Evolutionary conservation across 2,797 vertebrate species (phyloP), one percentile per base, ranked within the genome.

Genomic region (Diglossa cyanea): DNA sequence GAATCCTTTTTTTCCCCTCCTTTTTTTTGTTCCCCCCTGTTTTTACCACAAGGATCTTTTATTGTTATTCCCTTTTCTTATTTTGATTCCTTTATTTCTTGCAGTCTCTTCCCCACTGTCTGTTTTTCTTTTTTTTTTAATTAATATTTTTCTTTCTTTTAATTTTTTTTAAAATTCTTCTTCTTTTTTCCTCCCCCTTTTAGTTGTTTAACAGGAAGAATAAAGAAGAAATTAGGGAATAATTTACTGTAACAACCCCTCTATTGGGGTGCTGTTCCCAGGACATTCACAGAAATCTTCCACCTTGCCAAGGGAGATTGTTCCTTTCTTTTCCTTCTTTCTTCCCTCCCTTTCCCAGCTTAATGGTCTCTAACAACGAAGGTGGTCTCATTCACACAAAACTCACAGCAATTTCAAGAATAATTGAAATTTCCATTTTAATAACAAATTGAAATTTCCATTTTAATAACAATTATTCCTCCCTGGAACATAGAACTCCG

Each of bases 111-210:
- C 35, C 13, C 8, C 1, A 1, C 3, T 39, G 10, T 1, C 23
- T n/a, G 2, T n/a, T 54, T 31, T 47, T 24, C 0, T 8, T 31
- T 20, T n/a, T 19, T 53, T 31, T 17, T 6, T 12, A 4, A 37
- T 18, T 37, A 8, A 21, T 20, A 16, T 35, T 26, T 54, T 10
- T 37, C 4, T 14, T 24, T 21, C 0, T 39, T 50, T 50, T 50
- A 21, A 14, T 11, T 9, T 40, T 42, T 11, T n/a, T n/a, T 25
- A 10, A 5, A 25, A 14, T 44, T 71, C 1, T 24, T 18, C 3
- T 9, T 14, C 5, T 5, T 21, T 10, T 6, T 2, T 1, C 6
- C 8, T 4, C 2, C 8, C 7, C 12, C 1, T 57, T 73, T 45
- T 8, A 55, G 30, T 17, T 57, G 45, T 83, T 83, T 40, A n/a